phyloP scores from a whole-genome alignment of 30 jellyfish, hydroid and myxozoan species.

The Aurelia aurita complex sp. Pacific region DNA sequence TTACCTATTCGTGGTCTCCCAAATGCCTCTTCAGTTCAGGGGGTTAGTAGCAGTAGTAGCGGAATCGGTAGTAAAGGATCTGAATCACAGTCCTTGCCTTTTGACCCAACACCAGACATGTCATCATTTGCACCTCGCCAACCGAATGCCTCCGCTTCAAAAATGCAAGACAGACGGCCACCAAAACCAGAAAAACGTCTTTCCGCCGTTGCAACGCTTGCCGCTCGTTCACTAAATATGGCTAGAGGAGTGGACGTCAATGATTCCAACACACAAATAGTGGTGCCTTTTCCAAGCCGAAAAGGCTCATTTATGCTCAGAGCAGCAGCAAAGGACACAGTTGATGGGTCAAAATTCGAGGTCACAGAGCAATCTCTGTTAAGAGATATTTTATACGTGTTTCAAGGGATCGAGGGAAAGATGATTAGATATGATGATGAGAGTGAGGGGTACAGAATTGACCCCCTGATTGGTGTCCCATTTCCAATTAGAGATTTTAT shows the following conservation, averaged over 20 bases:
- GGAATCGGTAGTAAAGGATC: constrained; percentile 90
- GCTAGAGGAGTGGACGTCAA: constrained; percentile 46
- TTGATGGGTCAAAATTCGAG: constrained; percentile 87
- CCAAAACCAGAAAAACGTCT: constrained; percentile 72
- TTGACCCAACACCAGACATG: constrained; percentile 85
- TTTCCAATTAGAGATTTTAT: constrained; percentile 93
- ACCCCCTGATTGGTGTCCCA: constrained; percentile 88
- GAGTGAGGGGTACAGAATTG: constrained; percentile 82
- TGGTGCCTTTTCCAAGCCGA: constrained; percentile 62
- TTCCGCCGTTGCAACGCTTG: constrained; percentile 95
- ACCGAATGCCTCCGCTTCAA: constrained; percentile 21
- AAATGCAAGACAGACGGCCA: constrained; percentile 33
- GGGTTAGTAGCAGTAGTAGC: constrained; percentile 74
- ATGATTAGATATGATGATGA: constrained; percentile 84
- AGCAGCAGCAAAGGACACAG: constrained; percentile 62
- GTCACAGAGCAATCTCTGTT: constrained; percentile 88
- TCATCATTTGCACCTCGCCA: constrained; percentile 81
- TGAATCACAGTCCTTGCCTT: constrained; percentile 30
- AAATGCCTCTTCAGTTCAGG: constrained; percentile 47
- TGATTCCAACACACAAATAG: constrained; percentile 22
- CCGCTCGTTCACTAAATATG: constrained; percentile 79
- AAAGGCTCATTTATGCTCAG: constrained; percentile 65
- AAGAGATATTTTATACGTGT: constrained; percentile 90
- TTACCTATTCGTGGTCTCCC: constrained; percentile 32
- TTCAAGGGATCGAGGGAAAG: constrained; percentile 98